Evolutionary conservation across 2,888 invertebrate species (phyloP).

Genomic region (Terebella lapidaria): DNA sequence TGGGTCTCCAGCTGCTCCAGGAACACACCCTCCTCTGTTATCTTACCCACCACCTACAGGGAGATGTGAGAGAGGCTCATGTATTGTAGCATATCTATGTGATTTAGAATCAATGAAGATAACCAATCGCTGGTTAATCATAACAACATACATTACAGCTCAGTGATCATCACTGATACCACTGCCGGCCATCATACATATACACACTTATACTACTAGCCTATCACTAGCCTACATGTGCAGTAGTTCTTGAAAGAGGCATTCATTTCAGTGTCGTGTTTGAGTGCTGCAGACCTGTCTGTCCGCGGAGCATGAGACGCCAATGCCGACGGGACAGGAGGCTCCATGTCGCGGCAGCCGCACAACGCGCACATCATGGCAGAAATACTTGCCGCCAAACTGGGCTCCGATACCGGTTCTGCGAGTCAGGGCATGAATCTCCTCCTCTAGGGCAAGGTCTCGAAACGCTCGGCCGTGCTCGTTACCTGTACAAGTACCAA

Average conservation of each 20-base stretch:
- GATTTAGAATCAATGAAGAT: too few relatives aligned
- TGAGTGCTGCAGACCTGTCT: conserved; percentile 41
- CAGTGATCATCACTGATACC: too few relatives aligned
- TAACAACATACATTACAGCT: too few relatives aligned
- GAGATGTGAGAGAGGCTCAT: too few relatives aligned
- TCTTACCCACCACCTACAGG: conserved; percentile 51
- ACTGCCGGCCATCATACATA: too few relatives aligned
- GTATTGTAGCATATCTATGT: too few relatives aligned
- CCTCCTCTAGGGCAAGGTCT: conserved; percentile 43
- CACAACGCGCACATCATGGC: conserved; percentile 52
- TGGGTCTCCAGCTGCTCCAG: conserved; percentile 52
- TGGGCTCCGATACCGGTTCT: conserved; percentile 52
- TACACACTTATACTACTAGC: too few relatives aligned
- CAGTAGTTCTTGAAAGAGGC: too few relatives aligned
- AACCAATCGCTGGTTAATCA: too few relatives aligned
- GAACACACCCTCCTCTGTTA: conserved; percentile 50
- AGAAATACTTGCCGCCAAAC: conserved; percentile 55
- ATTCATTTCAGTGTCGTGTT: not conserved
- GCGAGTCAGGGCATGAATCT: conserved; percentile 45
- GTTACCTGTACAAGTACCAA: too few relatives aligned
- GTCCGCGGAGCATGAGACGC: conserved; percentile 54
- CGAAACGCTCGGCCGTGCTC: conserved; percentile 51
- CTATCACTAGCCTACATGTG: too few relatives aligned
- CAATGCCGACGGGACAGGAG: conserved; percentile 53
- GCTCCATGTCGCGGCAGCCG: conserved; percentile 53